Conservation (phyloP, 2,113 vertebrate genomes). For the Macaca mulatta region DNA sequence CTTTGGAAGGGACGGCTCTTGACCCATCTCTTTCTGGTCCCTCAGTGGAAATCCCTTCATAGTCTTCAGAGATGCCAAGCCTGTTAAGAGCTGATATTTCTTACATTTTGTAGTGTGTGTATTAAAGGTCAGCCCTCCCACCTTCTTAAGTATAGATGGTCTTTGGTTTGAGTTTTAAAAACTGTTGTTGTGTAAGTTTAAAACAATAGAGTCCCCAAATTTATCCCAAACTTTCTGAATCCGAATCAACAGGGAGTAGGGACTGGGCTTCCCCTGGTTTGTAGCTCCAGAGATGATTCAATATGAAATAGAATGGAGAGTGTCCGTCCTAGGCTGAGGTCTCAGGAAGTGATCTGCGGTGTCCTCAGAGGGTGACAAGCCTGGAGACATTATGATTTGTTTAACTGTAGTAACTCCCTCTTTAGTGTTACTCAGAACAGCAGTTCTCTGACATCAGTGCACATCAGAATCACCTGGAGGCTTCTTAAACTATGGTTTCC, state of each 20-base stretch:
- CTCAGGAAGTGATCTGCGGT: rapidly evolving
- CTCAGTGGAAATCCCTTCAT: not conserved
- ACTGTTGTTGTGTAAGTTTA: not conserved
- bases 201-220: not conserved
- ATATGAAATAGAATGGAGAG: not conserved
- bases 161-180: not conserved
- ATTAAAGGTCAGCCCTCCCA: not conserved
- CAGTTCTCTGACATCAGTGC: rapidly evolving
- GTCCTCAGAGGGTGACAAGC: rapidly evolving
- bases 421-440: not conserved
- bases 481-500: not conserved
- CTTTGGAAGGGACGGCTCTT: not conserved
- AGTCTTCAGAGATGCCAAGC: not conserved
- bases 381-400: not conserved
- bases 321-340: rapidly evolving
- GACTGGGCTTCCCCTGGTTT: no score
- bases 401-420: not conserved
- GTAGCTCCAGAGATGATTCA: not conserved
- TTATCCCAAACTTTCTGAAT: not conserved
- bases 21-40: not conserved
- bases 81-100: not conserved
- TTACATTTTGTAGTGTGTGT: not conserved
- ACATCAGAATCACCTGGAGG: not conserved
- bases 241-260: not conserved
- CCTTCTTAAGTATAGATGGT: not conserved